Evolutionary conservation across 2,113 vertebrate genomes (phyloP).

Genomic region (Tragelaphus imberbis): DNA sequence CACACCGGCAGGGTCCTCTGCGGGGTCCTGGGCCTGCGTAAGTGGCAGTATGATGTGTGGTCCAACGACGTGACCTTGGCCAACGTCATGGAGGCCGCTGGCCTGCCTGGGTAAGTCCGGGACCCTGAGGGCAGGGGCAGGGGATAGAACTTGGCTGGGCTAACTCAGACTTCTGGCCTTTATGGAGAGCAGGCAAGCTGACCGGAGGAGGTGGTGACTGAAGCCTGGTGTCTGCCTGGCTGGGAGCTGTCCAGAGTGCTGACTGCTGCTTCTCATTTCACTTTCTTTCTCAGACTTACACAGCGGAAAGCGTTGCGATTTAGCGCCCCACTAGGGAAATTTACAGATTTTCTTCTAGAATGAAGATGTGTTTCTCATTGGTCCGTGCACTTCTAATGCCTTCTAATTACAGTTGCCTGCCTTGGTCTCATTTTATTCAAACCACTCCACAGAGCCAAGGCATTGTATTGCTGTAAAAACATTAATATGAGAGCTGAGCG

Average conservation of each 20-base stretch:
- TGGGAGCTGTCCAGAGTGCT: neutral
- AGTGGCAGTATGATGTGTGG: conserved; percentile 94
- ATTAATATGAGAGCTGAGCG: neutral
- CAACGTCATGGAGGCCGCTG: conserved; percentile 98
- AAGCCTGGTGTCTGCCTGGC: accelerated
- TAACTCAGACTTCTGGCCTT: neutral
- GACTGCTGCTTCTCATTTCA: neutral
- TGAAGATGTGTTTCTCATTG: neutral
- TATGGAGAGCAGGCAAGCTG: accelerated
- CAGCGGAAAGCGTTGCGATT: neutral
- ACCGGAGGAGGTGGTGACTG: neutral
- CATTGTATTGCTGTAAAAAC: neutral
- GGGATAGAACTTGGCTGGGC: neutral
- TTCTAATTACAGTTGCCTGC: neutral
- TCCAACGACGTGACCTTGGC: conserved; percentile 97
- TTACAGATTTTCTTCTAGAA: neutral
- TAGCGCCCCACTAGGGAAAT: neutral
- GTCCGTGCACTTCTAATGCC: neutral
- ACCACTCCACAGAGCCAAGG: neutral
- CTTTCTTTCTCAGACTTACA: neutral
- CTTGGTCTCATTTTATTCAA: neutral
- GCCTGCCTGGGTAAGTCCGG: conserved; percentile 92
- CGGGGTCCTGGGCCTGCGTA: conserved; percentile 95
- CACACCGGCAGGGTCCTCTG: conserved; percentile 97
- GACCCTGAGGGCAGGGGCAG: too few relatives aligned